phyloP scores from a whole-genome alignment of 92 coral and sea anemone genomes.

The Meandrina meandrites region DNA sequence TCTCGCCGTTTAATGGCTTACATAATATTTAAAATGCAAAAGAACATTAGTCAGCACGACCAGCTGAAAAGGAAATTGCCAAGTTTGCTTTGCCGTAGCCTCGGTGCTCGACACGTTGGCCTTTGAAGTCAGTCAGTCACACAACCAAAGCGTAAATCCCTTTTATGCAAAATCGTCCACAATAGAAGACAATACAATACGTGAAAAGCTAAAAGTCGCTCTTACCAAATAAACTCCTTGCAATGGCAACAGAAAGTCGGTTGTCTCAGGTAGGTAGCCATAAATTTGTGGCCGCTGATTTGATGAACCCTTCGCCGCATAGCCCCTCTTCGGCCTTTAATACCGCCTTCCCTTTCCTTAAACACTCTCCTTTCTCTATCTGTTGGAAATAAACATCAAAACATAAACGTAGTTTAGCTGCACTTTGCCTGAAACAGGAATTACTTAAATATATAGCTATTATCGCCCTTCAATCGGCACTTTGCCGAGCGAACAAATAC shows the following conservation, averaged over 20 bases:
- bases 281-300: conserved; percentile 93
- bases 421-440: conserved; percentile 12
- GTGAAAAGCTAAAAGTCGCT: conserved; percentile 12
- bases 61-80: conserved; percentile 30
- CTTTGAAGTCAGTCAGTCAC: conserved; percentile 3
- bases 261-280: conserved; percentile 97
- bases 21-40: conserved; percentile 30
- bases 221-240: conserved; percentile 98
- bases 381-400: conserved; percentile 17
- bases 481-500: conserved; percentile 28
- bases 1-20: conserved; percentile 8
- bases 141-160: conserved; percentile 28
- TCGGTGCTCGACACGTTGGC: neutral
- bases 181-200: conserved; percentile 5
- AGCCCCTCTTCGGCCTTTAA: conserved; percentile 91
- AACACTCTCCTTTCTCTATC: conserved; percentile 65
- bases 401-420: neutral
- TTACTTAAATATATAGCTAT: conserved; percentile 18
- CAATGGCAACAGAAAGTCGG: conserved; percentile 98
- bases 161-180: conserved; percentile 24
- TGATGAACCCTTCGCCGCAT: conserved; percentile 94
- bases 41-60: conserved; percentile 21
- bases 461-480: conserved; percentile 20
- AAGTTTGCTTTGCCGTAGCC: neutral
- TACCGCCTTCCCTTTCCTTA: conserved; percentile 89